Conservation (phyloP, 2,797 vertebrate species). For the Trichosurus vulpecula region DNA sequence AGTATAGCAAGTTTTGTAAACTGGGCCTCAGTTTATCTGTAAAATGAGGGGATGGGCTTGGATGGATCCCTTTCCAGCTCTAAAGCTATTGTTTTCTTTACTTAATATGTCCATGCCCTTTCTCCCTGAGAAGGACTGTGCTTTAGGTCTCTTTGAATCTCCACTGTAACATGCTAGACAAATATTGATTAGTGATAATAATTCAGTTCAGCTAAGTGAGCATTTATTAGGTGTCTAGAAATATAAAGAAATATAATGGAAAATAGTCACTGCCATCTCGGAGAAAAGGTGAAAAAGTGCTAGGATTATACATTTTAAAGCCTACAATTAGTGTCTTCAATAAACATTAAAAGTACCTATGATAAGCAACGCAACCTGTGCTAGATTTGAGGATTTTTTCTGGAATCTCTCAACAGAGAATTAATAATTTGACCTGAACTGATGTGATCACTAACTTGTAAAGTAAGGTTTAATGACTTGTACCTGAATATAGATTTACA, state of each 20-base stretch:
- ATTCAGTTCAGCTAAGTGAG: not conserved
- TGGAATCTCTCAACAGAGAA: not conserved
- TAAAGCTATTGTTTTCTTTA: not conserved
- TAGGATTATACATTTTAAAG: not conserved
- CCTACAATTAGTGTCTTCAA: not conserved
- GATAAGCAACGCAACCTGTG: not conserved
- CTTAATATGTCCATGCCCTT: not conserved
- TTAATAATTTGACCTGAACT: not conserved
- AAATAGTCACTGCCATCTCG: not conserved
- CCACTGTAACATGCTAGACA: not conserved
- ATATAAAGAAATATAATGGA: not conserved
- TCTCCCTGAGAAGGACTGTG: not conserved
- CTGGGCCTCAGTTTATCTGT: not conserved
- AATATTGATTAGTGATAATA: not conserved
- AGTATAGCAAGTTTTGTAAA: not conserved
- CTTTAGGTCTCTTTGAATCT: not conserved
- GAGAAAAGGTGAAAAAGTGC: not conserved
- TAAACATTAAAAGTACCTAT: not conserved
- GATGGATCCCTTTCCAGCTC: not conserved
- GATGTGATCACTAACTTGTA: not conserved
- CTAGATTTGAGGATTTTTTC: not conserved
- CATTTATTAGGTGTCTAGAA: not conserved
- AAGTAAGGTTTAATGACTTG: not conserved
- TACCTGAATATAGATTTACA: not conserved
- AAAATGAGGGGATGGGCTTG: not conserved